Base-by-base conservation (phyloP, 2,113 vertebrate species). In the Apteryx owenii region DNA sequence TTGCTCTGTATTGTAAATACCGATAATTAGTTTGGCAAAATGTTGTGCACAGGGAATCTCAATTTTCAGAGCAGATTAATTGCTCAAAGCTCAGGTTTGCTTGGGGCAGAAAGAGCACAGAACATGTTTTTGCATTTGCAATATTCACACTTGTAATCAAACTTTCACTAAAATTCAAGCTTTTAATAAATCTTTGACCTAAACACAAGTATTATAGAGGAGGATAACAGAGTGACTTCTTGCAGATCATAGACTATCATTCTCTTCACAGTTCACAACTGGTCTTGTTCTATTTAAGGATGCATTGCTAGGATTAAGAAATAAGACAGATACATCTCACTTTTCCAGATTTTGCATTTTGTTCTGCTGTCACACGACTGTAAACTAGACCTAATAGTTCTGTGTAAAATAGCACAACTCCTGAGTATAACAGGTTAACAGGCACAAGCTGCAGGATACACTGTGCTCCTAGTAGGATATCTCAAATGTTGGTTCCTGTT, bases 11-110 rank as follows among this genome's bases (percentile, higher is more conserved):
- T 69, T 78, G 83, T 93, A 97, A 96, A 96, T 89, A 94, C 81
- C 0, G 61, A 95, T 97, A 96, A 97, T 97, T 95, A 97, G 95
- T 93, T 90, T 70, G 93, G 93, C 88, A 96, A 93, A 94, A 93
- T 51, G 89, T 51, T 86, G 77, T 82, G 75, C 81, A 78, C 5
- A 6, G 81, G 54, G 84, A 97, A 96, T 90, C 95, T 96, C 94
- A 95, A 89, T 92, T 96, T 97, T 88, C 82, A 95, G 64, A 88
- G 60, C 89, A 95, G 85, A 95, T 90, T 94, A 97, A 97, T 87
- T 82, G 81, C 88, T 92, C 85, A 72, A 84, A 90, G 64, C 88
- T 85, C 64, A 90, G 68, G 44, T 83, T 79, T 93, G 83, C 90
- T 96, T 1, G 3, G 40, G 60, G 93, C 85, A 93, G 68, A 96